Evolutionary conservation across 2,888 invertebrate genomes (phyloP).

Genomic region (Coleophora flavipennella): DNA sequence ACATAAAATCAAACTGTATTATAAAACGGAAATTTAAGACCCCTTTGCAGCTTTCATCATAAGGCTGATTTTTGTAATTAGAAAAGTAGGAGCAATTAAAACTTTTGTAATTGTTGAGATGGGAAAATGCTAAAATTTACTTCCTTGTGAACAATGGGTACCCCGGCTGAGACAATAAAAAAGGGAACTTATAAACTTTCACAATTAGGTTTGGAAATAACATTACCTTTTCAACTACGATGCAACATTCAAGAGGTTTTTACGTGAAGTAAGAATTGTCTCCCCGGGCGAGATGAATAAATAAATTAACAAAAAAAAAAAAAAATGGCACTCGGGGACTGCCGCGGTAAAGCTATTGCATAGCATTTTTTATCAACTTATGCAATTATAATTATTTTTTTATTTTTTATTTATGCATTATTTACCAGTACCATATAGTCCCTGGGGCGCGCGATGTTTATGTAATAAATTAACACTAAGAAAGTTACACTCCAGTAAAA

Average conservation of each 20-base stretch:
- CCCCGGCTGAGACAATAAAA: slow-evolving; percentile 58
- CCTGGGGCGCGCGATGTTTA: too few species aligned
- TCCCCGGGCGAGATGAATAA: too few species aligned
- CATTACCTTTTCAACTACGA: slow-evolving; percentile 36
- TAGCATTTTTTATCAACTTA: too few species aligned
- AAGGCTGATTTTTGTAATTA: slow-evolving; percentile 67
- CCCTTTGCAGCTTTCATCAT: slow-evolving; percentile 44
- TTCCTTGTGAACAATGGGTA: slow-evolving; percentile 59
- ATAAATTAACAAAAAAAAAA: too few species aligned
- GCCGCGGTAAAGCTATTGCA: too few species aligned
- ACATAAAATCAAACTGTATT: not conserved
- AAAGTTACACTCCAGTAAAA: too few species aligned
- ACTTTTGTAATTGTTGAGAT: slow-evolving; percentile 69
- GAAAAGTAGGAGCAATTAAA: slow-evolving; percentile 69
- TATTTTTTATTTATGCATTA: too few species aligned
- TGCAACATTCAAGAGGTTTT: slow-evolving; percentile 28
- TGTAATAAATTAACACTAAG: too few species aligned
- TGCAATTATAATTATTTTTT: too few species aligned
- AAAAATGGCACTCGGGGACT: too few species aligned
- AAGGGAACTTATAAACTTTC: slow-evolving; percentile 58
- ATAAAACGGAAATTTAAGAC: slow-evolving; percentile 14
- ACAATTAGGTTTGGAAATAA: slow-evolving; percentile 53
- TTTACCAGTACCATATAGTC: too few species aligned
- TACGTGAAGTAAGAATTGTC: too few species aligned
- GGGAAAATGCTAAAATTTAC: slow-evolving; percentile 57